These are phyloP conservation scores for Schrankia costaestrigalis DNA, from an alignment of 2,888 invertebrate genomes.

Conservation along the genomic window DNA sequence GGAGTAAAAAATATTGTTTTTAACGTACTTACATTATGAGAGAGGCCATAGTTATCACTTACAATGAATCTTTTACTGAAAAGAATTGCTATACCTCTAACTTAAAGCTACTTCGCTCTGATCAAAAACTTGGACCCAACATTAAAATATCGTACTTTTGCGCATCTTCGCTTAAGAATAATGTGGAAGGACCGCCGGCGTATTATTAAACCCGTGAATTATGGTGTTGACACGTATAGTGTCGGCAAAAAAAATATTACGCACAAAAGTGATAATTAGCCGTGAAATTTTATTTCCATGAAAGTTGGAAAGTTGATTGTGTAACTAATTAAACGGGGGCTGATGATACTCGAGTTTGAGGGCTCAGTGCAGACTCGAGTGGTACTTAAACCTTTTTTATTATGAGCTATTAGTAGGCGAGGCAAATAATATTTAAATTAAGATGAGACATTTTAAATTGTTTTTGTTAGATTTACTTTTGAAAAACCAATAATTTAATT, in stretches of 20 bases:
- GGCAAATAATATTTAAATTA: no score
- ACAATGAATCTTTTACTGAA: background rate
- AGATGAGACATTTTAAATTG: no score
- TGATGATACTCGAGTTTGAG: constrained; percentile 1
- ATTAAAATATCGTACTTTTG: constrained; percentile 40
- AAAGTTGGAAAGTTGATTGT: constrained; percentile 55
- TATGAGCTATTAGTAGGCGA: no score
- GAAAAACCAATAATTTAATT: no score
- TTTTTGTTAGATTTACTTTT: no score
- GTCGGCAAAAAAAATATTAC: constrained; percentile 53
- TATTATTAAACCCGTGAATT: constrained; percentile 73
- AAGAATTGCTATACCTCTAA: background rate
- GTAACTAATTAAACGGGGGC: constrained; percentile 33
- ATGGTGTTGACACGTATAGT: constrained; percentile 70
- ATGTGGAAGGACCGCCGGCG: constrained; percentile 48
- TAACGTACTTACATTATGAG: no score
- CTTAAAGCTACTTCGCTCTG: background rate
- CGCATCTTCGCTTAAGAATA: constrained; percentile 61
- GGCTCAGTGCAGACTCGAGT: no score
- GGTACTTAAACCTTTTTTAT: no score
- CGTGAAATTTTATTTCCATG: constrained; percentile 69
- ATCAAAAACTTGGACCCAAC: constrained; percentile 28
- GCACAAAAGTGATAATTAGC: constrained; percentile 70
- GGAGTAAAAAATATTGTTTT: no score
- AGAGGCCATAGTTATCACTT: no score